Evolutionary conservation across 2,888 invertebrate species (phyloP).

Genomic region (Papilio gigon): DNA sequence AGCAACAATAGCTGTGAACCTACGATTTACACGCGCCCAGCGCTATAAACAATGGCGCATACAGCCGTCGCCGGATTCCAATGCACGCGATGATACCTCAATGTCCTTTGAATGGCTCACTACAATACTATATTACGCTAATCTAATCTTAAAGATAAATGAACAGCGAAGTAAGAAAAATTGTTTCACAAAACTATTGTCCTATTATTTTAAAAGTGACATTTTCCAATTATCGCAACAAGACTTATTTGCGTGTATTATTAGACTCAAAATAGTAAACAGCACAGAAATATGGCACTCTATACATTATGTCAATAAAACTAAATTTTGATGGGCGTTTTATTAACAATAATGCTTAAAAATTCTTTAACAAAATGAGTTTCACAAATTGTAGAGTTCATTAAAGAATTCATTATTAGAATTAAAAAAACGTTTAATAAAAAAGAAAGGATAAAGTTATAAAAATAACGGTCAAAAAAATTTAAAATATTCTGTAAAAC

Average conservation of each 20-base stretch:
- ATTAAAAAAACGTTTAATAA: too few relatives aligned
- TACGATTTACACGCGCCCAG: constrained; percentile 42
- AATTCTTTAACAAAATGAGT: too few relatives aligned
- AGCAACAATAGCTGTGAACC: constrained; percentile 39
- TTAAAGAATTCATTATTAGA: too few relatives aligned
- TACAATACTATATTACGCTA: constrained; percentile 10
- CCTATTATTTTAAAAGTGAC: neutral
- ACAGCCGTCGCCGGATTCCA: constrained; percentile 38
- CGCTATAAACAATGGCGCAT: constrained; percentile 39
- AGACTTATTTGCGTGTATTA: too few relatives aligned
- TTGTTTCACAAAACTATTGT: neutral
- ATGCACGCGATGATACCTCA: constrained; percentile 29
- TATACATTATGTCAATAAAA: too few relatives aligned
- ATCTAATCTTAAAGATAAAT: constrained; percentile 21
- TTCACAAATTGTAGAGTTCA: too few relatives aligned
- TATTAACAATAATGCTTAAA: too few relatives aligned
- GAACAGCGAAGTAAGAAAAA: neutral
- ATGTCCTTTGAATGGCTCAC: constrained; percentile 31
- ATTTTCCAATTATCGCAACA: neutral
- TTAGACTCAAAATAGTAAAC: too few relatives aligned
- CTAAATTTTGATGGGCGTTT: too few relatives aligned
- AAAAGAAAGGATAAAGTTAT: neutral
- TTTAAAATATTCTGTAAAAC: neutral
- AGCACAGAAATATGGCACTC: too few relatives aligned
- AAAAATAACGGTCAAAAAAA: neutral